A percentile compares a stretch with the other conserved stretches of the same genome.
Conservation (phyloP, 2,888 invertebrate species). For the Dexiosoma caninum region DNA sequence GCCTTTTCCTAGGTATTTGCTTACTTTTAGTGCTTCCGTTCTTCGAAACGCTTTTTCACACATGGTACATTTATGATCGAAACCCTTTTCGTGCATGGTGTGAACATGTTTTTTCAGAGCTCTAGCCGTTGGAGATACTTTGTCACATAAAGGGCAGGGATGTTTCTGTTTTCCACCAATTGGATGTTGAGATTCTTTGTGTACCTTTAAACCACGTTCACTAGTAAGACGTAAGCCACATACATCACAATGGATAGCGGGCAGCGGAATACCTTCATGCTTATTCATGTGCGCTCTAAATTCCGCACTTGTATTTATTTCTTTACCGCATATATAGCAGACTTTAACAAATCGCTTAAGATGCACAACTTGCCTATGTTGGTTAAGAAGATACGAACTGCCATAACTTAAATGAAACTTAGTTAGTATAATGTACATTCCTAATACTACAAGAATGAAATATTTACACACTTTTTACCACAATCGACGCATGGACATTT, state of each 20-base stretch:
- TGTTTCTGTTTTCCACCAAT: slow-evolving; percentile 70
- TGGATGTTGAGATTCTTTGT: slow-evolving; percentile 73
- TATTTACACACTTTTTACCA: slow-evolving; percentile 70
- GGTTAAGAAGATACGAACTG: slow-evolving; percentile 15
- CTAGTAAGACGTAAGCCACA: slow-evolving; percentile 73
- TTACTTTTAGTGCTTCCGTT: slow-evolving; percentile 62
- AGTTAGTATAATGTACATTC: background rate
- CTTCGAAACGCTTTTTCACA: slow-evolving; percentile 76
- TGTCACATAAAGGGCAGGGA: slow-evolving; percentile 73
- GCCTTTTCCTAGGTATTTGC: background rate
- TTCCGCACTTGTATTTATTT: slow-evolving; percentile 72
- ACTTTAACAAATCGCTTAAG: slow-evolving; percentile 46
- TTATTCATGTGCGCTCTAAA: slow-evolving; percentile 74
- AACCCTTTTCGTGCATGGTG: slow-evolving; percentile 73
- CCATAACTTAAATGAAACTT: slow-evolving; percentile 31
- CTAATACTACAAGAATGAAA: background rate
- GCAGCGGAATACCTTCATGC: slow-evolving; percentile 71
- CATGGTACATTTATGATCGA: slow-evolving; percentile 73
- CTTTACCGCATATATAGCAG: slow-evolving; percentile 70
- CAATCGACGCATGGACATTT: slow-evolving; percentile 74
- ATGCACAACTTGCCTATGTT: slow-evolving; percentile 42
- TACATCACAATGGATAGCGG: slow-evolving; percentile 74
- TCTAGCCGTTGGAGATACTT: slow-evolving; percentile 73
- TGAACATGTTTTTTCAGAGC: slow-evolving; percentile 75
- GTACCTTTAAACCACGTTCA: slow-evolving; percentile 73